phyloP scores from a whole-genome alignment of 1,140 invertebrate genomes.

The Macrobrachium rosenbergii region DNA sequence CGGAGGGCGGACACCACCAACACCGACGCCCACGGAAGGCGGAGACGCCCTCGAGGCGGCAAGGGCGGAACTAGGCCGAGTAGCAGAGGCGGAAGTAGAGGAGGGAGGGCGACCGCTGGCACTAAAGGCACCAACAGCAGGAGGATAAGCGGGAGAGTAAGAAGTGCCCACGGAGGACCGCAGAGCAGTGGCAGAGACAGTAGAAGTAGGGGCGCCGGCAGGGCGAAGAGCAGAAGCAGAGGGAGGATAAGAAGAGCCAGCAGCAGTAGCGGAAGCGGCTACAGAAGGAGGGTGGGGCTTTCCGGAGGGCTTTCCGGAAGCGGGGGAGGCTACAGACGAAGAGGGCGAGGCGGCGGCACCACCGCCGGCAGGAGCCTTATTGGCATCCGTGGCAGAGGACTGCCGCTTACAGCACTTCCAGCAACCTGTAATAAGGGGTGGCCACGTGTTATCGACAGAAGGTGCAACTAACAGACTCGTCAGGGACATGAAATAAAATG shows the following conservation, averaged over 20 bases:
- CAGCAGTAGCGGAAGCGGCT: not conserved
- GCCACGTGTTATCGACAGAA: not conserved
- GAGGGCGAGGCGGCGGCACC: not conserved
- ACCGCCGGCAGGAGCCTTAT: not conserved
- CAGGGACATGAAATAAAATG: too few relatives aligned
- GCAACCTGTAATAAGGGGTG: constrained; percentile 21
- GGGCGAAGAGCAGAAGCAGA: not conserved
- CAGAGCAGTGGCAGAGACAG: not conserved
- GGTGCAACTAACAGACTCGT: not conserved
- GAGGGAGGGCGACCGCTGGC: not conserved
- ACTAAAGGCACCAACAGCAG: not conserved
- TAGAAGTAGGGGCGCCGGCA: not conserved
- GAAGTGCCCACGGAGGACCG: not conserved
- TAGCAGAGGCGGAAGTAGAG: not conserved
- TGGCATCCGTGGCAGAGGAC: not conserved
- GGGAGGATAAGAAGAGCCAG: not conserved
- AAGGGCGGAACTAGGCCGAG: too few relatives aligned
- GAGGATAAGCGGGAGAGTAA: not conserved
- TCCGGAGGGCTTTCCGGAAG: not conserved
- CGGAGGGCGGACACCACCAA: too few relatives aligned
- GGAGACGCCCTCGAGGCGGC: too few relatives aligned
- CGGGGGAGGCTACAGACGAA: not conserved
- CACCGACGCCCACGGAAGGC: too few relatives aligned
- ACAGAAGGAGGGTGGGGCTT: not conserved
- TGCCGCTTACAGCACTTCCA: constrained; percentile 30